Evolutionary conservation across 2,113 vertebrate genomes (phyloP).

Genomic region (Myodes glareolus): DNA sequence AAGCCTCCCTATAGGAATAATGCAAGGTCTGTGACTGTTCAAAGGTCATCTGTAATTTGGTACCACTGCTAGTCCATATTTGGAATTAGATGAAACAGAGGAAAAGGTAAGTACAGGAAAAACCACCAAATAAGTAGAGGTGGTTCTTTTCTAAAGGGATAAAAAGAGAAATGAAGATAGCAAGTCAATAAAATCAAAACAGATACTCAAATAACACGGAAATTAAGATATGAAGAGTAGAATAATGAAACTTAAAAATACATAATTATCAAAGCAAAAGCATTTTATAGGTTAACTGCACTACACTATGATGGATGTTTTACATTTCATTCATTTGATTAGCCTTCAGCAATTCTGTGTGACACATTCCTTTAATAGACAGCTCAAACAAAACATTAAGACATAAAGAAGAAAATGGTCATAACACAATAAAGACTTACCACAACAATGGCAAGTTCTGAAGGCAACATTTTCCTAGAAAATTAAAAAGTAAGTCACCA

Average conservation of each 20-base stretch:
- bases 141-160: neutral
- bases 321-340: neutral
- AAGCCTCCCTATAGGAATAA: neutral
- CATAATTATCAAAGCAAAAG: neutral
- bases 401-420: neutral
- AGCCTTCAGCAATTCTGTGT: neutral
- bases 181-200: neutral
- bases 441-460: neutral
- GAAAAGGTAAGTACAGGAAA: neutral
- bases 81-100: neutral
- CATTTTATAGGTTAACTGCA: slow-evolving; percentile 16
- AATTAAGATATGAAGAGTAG: neutral
- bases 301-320: neutral
- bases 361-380: neutral
- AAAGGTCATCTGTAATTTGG: neutral
- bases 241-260: slow-evolving; percentile 12
- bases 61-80: neutral
- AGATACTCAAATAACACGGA: neutral
- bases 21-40: neutral
- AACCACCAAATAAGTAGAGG: neutral
- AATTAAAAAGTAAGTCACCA: neutral
- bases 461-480: neutral
- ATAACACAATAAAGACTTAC: neutral
- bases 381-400: neutral
- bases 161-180: neutral